A percentile compares a stretch with the other conserved stretches of the same genome.
These are phyloP conservation scores for Phenacoccus solenopsis DNA, from an alignment of 1,140 invertebrate species.

Conservation along the genomic window DNA sequence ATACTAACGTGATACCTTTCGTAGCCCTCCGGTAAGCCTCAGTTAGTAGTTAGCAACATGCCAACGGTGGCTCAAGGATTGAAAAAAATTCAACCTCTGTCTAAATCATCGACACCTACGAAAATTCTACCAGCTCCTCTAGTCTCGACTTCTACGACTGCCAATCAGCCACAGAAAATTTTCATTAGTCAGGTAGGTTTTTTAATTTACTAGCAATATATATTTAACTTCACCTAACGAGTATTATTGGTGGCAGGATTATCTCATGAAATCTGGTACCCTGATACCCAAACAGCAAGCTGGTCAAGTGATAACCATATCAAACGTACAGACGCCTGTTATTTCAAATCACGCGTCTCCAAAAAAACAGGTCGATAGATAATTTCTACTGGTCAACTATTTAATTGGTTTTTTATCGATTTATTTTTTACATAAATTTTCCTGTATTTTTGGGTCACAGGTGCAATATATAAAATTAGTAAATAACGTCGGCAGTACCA, in stretches of 20 bases:
- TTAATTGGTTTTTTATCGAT: too few relatives aligned
- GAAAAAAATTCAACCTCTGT: constrained; percentile 4
- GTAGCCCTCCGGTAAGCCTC: background rate
- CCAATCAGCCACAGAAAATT: constrained; percentile 44
- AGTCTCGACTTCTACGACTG: constrained; percentile 30
- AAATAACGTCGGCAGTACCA: background rate
- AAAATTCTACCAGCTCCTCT: constrained; percentile 55
- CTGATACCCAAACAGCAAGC: background rate
- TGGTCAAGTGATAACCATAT: constrained; percentile 1
- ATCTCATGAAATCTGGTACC: background rate
- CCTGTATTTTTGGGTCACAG: background rate
- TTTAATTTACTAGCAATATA: background rate
- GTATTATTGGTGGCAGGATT: background rate
- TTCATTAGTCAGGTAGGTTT: constrained; percentile 41
- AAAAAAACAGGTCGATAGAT: background rate
- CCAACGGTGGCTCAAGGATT: background rate
- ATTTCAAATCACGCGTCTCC: constrained; percentile 3
- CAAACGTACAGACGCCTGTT: background rate
- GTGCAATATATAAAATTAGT: constrained; percentile 11
- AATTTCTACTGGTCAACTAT: too few relatives aligned
- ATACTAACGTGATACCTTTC: background rate
- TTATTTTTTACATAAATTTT: too few relatives aligned
- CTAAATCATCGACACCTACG: constrained; percentile 37
- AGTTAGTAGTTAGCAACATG: background rate
- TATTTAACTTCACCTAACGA: too few relatives aligned